Evolutionary conservation across 2,888 invertebrate genomes (phyloP).

Genomic region (Chydorus sphaericus): DNA sequence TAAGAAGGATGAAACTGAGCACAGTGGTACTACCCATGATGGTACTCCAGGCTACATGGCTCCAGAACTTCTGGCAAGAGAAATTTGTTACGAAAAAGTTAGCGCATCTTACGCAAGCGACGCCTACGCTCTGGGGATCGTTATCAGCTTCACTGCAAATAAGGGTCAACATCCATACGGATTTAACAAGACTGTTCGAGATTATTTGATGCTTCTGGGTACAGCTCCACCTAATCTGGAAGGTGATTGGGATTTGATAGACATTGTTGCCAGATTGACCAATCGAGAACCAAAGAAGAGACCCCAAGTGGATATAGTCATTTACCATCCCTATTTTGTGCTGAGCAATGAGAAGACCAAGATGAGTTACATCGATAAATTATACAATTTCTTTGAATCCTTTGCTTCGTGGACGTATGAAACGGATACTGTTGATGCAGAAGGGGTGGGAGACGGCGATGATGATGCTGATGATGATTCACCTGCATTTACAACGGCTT

Average conservation of each 20-base stretch:
- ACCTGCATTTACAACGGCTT: no score
- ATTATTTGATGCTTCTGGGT: neutral
- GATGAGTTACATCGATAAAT: no score
- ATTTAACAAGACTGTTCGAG: neutral
- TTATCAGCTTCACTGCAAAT: neutral
- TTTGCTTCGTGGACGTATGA: no score
- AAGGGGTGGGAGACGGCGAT: no score
- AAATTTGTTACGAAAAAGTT: neutral
- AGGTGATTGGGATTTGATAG: neutral
- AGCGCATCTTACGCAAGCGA: neutral
- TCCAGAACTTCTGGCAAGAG: neutral
- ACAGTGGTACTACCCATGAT: neutral
- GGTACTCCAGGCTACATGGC: neutral
- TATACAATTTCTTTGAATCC: no score
- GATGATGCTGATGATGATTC: no score
- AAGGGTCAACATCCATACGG: neutral
- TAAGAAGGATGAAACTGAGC: neutral
- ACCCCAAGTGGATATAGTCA: neutral
- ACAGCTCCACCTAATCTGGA: neutral
- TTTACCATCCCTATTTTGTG: neutral
- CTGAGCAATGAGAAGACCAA: neutral
- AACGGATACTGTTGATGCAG: no score
- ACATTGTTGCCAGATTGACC: neutral
- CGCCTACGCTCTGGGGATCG: neutral
- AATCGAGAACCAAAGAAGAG: neutral